Base-by-base conservation (phyloP, 2,113 vertebrate species). In the Empidonax alnorum region DNA sequence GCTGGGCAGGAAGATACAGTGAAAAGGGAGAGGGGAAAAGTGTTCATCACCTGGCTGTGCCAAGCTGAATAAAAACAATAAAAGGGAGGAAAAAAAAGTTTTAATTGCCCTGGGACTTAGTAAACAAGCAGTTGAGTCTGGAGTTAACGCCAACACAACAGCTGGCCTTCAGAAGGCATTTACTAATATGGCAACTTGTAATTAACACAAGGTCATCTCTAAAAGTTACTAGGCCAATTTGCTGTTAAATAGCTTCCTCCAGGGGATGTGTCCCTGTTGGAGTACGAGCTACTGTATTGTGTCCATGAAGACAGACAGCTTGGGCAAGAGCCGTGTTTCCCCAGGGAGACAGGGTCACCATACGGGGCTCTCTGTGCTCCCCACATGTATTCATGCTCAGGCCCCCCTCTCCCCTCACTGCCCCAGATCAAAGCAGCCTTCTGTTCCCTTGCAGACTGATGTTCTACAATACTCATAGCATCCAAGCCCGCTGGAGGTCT, bases 181-280 rank as follows among this genome's bases (percentile, higher is more conserved):
- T 95, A 94, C 94, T 95, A 97, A 96, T 92, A 97, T 74, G 95
- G 92, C 80, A 97, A 95, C 95, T 89, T 93, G 94, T 95, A 97
- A 97, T 97, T 97, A 97, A 96, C 94, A 94, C 93, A 95, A 97
- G 96, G 96, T 97, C 95, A 94, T 95, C 92, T 87, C 94, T 96
- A 95, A 96, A 96, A 97, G 86, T 97, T 93, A 97, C 95, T 75
- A 91, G 94, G 88, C 93, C 93, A 95, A 94, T 96, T 97, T 95
- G 75, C 92, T 96, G 93, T 90, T 97, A 95, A 97, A 95, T 81
- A 96, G 81, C 89, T 96, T 97, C 94, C 96, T 95, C 89, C 84
- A 65, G 96, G 90, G 89, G 30, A 89, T 1, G 8, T 17, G 55
- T 62, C 77, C 79, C 90, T 95, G 81, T 78, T 95, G 82, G 75